phyloP scores from a whole-genome alignment of 1,140 invertebrate genomes.

The Musca domestica region DNA sequence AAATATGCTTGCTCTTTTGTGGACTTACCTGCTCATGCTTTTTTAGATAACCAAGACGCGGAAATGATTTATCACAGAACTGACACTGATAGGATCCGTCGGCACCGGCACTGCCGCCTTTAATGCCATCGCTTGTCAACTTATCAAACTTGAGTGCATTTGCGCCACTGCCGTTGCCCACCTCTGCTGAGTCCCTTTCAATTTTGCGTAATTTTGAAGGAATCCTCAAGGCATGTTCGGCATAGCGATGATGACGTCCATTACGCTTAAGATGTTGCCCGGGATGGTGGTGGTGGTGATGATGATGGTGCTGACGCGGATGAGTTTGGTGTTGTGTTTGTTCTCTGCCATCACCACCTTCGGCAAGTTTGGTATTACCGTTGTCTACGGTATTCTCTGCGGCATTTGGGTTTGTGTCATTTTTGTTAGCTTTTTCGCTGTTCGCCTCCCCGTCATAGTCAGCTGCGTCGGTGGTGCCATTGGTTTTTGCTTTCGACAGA shows the following conservation, averaged over 20 bases:
- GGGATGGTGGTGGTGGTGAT: constrained; percentile 46
- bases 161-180: constrained; percentile 22
- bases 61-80: constrained; percentile 89
- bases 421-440: constrained; percentile 4
- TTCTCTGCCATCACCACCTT: constrained; percentile 25
- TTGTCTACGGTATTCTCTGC: constrained; percentile 5
- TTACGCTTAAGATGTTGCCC: constrained; percentile 41
- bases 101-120: constrained; percentile 31
- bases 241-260: constrained; percentile 44
- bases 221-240: constrained; percentile 44
- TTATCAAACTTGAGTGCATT: constrained; percentile 47
- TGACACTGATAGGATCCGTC: constrained; percentile 77
- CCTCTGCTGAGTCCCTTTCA: constrained; percentile 38
- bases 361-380: not conserved
- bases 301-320: constrained; percentile 39
- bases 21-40: constrained; percentile 86
- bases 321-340: constrained; percentile 28
- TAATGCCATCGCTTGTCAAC: constrained; percentile 53
- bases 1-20: not conserved
- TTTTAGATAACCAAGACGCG: constrained; percentile 80
- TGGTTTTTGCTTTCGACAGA: constrained; percentile 2
- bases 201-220: constrained; percentile 52
- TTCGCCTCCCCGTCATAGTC: constrained; percentile 10
- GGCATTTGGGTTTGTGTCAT: constrained; percentile 12
- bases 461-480: constrained; percentile 2